phyloP scores from a whole-genome alignment of 1,140 invertebrate species.

The Anastrepha obliqua region DNA sequence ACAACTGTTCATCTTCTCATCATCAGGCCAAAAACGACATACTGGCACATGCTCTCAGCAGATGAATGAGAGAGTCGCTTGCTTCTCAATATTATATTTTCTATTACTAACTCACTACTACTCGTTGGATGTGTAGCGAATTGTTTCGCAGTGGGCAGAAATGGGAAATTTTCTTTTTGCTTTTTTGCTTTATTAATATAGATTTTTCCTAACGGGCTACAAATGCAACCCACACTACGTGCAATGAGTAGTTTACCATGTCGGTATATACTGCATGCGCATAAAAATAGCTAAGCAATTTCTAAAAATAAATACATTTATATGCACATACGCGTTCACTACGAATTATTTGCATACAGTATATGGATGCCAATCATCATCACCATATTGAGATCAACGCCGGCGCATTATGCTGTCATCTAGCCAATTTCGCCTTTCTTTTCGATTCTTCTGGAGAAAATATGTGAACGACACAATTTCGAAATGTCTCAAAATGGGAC shows the following conservation, averaged over 20 bases:
- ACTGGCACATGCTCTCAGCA: too few species aligned
- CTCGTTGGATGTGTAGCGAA: too few species aligned
- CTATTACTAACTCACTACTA: too few species aligned
- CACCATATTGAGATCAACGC: constrained; percentile 40
- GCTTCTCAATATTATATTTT: too few species aligned
- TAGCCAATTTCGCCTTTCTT: constrained; percentile 35
- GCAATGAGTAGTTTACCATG: not conserved
- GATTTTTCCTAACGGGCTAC: not conserved
- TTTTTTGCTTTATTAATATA: too few species aligned
- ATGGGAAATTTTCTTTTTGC: too few species aligned
- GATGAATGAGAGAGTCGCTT: too few species aligned
- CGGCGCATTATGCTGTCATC: not conserved
- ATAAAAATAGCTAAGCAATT: constrained; percentile 26
- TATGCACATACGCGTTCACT: not conserved
- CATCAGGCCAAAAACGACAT: too few species aligned
- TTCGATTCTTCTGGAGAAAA: constrained; percentile 45
- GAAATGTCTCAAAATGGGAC: constrained; percentile 23
- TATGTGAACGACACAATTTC: constrained; percentile 2
- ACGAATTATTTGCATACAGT: constrained; percentile 17
- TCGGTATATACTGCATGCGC: not conserved
- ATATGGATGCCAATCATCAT: constrained; percentile 45
- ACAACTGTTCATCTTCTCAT: too few species aligned
- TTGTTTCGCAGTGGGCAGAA: too few species aligned
- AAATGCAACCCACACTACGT: not conserved
- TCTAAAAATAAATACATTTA: constrained; percentile 11